phyloP scores from a whole-genome alignment of 1,140 invertebrate genomes.

The Drosophila carrolli region DNA sequence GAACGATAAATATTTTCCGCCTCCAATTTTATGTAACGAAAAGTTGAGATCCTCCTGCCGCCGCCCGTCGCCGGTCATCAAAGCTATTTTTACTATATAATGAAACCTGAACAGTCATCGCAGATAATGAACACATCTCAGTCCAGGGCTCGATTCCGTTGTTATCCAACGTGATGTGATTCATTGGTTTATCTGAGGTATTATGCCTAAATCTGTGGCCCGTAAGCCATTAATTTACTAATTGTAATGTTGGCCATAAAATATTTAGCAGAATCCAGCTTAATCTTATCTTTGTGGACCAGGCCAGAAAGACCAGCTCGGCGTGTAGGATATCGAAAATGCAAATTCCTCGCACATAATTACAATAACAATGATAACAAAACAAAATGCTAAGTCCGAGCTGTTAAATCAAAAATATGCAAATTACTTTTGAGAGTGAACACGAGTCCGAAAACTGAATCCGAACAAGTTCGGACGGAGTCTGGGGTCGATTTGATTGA shows the following conservation, averaged over 20 bases:
- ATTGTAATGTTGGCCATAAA: constrained; percentile 59
- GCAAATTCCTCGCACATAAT: constrained; percentile 72
- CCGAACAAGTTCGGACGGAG: constrained; percentile 21
- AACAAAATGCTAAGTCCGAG: constrained; percentile 60
- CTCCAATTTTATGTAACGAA: constrained; percentile 35
- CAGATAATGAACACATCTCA: constrained; percentile 66
- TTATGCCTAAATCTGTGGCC: constrained; percentile 53
- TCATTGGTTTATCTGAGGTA: constrained; percentile 51
- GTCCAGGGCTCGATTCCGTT: constrained; percentile 26
- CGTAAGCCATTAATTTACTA: constrained; percentile 57
- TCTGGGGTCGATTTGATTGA: constrained; percentile 67
- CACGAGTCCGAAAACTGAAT: constrained; percentile 46
- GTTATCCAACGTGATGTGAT: constrained; percentile 51
- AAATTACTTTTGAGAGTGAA: constrained; percentile 58
- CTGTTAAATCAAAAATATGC: constrained; percentile 83
- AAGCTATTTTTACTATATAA: constrained; percentile 43
- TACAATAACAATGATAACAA: constrained; percentile 65
- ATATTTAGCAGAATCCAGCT: constrained; percentile 41
- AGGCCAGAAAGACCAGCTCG: constrained; percentile 27
- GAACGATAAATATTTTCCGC: constrained; percentile 46
- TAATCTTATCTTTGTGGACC: constrained; percentile 55
- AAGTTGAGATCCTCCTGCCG: constrained; percentile 15
- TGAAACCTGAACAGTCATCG: constrained; percentile 69
- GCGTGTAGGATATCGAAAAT: constrained; percentile 65
- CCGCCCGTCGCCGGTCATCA: constrained; percentile 21